Evolutionary conservation across 2,797 vertebrate species (phyloP).

Genomic region (Rhodeus uyekii): DNA sequence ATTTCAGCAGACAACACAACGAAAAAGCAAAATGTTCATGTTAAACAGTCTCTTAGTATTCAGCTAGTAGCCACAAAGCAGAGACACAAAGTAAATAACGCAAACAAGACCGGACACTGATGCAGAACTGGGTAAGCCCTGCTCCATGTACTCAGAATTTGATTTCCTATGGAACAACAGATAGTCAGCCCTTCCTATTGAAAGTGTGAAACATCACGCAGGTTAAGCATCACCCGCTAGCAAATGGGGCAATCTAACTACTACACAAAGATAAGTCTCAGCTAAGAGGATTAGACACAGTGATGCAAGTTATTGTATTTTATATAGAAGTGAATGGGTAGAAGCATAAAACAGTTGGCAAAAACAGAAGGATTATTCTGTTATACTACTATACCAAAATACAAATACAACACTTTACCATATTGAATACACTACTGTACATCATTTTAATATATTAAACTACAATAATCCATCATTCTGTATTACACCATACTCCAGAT

Average conservation of each 20-base stretch:
- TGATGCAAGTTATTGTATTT: slow-evolving; percentile 24
- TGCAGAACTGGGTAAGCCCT: slow-evolving; percentile 22
- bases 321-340: neutral
- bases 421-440: neutral
- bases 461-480: neutral
- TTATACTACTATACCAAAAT: neutral
- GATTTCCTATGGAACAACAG: slow-evolving; percentile 41
- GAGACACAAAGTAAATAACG: slow-evolving; percentile 36
- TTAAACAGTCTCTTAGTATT: slow-evolving; percentile 48
- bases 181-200: slow-evolving; percentile 18
- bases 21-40: slow-evolving; percentile 44
- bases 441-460: neutral
- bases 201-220: slow-evolving; percentile 9
- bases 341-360: neutral
- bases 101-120: slow-evolving; percentile 50
- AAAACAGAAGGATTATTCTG: neutral
- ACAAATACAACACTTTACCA: neutral
- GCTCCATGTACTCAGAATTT: slow-evolving; percentile 16
- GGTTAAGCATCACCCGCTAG: neutral
- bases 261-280: slow-evolving; percentile 21
- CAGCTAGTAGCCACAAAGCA: slow-evolving; percentile 38
- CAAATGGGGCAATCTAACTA: slow-evolving; percentile 7
- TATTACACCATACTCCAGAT: neutral
- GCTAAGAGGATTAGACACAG: slow-evolving; percentile 26
- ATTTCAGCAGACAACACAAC: slow-evolving; percentile 50